Percentiles rank a stretch among this genome's conserved stretches.
Conservation (phyloP, 2,113 vertebrate species). For the Pomatostomus ruficeps region DNA sequence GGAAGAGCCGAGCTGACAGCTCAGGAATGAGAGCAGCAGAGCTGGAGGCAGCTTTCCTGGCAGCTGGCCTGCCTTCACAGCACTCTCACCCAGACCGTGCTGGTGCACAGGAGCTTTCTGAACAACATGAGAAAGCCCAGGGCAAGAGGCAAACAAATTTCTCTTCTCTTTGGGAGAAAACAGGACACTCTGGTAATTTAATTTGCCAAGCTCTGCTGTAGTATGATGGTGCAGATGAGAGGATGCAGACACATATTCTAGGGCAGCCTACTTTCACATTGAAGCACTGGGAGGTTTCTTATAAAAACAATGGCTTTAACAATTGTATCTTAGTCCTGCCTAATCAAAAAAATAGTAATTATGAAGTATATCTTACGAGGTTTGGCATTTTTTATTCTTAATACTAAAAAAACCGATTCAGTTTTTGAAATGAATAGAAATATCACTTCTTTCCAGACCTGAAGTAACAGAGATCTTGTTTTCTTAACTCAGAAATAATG, state of each 20-base stretch:
- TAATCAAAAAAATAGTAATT: background rate
- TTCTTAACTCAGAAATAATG: background rate
- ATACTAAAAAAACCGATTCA: background rate
- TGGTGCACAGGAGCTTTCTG: background rate
- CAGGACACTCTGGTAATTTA: background rate
- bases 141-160: slow-evolving; percentile 33
- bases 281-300: background rate
- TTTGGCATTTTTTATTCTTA: background rate
- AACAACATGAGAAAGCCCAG: slow-evolving; percentile 2
- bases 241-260: background rate
- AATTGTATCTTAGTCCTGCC: background rate
- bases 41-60: slow-evolving; percentile 33
- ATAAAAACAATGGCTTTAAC: background rate
- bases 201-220: slow-evolving; percentile 1
- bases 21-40: background rate
- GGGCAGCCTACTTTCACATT: background rate
- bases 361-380: background rate
- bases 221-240: background rate
- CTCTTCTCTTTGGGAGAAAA: background rate
- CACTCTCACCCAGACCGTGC: background rate
- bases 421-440: background rate
- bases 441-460: background rate
- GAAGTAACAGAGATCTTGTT: background rate
- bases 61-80: background rate
- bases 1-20: background rate